Conservation (phyloP, 2,797 vertebrate genomes). For the Oreortyx pictus region DNA sequence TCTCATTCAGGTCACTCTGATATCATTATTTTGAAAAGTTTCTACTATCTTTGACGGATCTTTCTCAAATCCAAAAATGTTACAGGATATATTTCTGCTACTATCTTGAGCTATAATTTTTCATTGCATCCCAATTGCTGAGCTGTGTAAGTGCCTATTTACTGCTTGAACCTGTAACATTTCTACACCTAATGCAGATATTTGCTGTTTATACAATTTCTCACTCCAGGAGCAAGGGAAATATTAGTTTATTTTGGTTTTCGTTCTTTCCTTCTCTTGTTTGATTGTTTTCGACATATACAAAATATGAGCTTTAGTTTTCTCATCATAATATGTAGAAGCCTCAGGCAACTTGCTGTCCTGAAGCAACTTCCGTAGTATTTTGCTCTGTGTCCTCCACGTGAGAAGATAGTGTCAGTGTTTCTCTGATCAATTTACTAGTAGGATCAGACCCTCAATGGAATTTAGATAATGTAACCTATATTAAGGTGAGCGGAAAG, state of each 20-base stretch:
- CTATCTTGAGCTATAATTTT: background rate
- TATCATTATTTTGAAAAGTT: constrained; percentile 20
- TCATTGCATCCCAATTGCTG: background rate
- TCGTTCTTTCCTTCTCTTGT: background rate
- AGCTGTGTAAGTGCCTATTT: background rate
- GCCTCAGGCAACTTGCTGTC: background rate
- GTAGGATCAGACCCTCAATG: background rate
- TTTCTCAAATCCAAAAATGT: constrained; percentile 18
- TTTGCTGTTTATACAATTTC: background rate
- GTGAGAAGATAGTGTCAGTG: background rate
- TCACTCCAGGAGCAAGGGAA: background rate
- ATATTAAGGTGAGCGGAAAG: background rate
- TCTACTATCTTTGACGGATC: background rate
- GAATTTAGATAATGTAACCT: background rate
- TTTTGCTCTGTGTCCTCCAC: background rate
- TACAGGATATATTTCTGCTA: background rate
- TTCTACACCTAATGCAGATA: background rate
- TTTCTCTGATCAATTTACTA: background rate
- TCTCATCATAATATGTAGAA: background rate
- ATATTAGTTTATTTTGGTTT: background rate
- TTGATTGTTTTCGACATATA: background rate
- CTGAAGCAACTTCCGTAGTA: background rate
- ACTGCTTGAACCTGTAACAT: background rate
- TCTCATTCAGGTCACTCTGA: background rate
- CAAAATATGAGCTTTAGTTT: background rate